Evolutionary conservation across 2,113 vertebrate species (phyloP), one percentile per base, ranked within the genome.

Genomic region (Dipodomys stephensi): DNA sequence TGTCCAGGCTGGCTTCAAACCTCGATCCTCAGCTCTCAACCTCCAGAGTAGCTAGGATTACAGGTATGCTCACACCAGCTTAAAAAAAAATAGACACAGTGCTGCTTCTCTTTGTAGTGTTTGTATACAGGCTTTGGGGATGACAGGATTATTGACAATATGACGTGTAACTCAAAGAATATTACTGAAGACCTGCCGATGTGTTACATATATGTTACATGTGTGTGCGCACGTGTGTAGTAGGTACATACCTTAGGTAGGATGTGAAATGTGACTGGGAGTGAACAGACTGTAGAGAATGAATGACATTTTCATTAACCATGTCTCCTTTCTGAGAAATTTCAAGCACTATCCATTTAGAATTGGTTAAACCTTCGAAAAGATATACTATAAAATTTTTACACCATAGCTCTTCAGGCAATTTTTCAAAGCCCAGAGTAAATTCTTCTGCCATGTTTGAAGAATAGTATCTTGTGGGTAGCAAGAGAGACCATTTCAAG

Each of bases 1-100:
- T 18, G 15, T 57, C 53, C 81, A 86, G 90, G 92, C 72, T 96
- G 97, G 85, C 53, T 96, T 93, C 87, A 16, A 57, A 57, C 53
- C 15, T 13, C 53, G 53, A 57, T 57, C 15, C 53, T 57, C 15
- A 57, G 53, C 12, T 57, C 53, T 57, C 53, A 57, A 13, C 13
- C 53, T 57, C 53, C 53, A 1, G 53, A 57, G 15, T 57, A 57
- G 53, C 53, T 57, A 57, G 53, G 53, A 57, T 57, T 57, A 57
- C 53, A 57, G 53, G 13, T 57, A 16, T 57, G 53, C 39, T 39
- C 5, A 39, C 4, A 39, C 35, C 35, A 39, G 35, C 35, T 39
- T 39, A 39, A 39, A 39, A 87, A 39, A 39, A 87, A 53, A 13
- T 64, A 92, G 95, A 88, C 93, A 93, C 87, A 46, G n/a, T 92